Conservation (phyloP, 2,888 invertebrate species). For the Drosophila atripex region DNA sequence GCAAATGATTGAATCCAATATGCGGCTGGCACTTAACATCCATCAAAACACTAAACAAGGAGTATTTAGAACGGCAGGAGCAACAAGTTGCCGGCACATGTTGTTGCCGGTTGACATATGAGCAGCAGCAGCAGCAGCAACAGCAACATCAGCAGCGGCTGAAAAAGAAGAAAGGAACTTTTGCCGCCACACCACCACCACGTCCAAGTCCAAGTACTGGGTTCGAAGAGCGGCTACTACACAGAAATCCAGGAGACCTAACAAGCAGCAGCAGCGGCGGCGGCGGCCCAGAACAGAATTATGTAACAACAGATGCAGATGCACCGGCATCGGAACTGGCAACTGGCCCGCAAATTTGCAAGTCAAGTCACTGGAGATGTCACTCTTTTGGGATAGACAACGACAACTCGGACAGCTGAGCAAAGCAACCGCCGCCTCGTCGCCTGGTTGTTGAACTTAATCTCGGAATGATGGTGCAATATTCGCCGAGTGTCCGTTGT, state of each 20-base stretch:
- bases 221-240: slow-evolving; percentile 58
- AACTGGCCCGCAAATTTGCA: slow-evolving; percentile 68
- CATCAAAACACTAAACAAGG: slow-evolving; percentile 79
- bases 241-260: slow-evolving; percentile 56
- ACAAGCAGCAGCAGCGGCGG: slow-evolving; percentile 54
- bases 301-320: slow-evolving; percentile 63
- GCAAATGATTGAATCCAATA: slow-evolving; percentile 43
- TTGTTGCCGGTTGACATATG: slow-evolving; percentile 79
- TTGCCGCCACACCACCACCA: slow-evolving; percentile 76
- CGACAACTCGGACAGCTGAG: slow-evolving; percentile 72
- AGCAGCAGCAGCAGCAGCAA: slow-evolving; percentile 57
- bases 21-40: slow-evolving; percentile 78
- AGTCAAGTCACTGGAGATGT: slow-evolving; percentile 73
- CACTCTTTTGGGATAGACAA: slow-evolving; percentile 70
- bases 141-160: slow-evolving; percentile 33
- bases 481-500: slow-evolving; percentile 69
- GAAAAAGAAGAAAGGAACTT: slow-evolving; percentile 63
- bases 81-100: slow-evolving; percentile 46
- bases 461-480: slow-evolving; percentile 72
- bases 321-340: slow-evolving; percentile 21
- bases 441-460: slow-evolving; percentile 65
- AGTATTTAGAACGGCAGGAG: slow-evolving; percentile 68
- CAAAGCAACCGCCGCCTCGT: slow-evolving; percentile 66
- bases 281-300: slow-evolving; percentile 62
- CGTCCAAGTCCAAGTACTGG: slow-evolving; percentile 39